phyloP scores from a whole-genome alignment of 2,113 vertebrate species.

The Phylloscopus whistleri region DNA sequence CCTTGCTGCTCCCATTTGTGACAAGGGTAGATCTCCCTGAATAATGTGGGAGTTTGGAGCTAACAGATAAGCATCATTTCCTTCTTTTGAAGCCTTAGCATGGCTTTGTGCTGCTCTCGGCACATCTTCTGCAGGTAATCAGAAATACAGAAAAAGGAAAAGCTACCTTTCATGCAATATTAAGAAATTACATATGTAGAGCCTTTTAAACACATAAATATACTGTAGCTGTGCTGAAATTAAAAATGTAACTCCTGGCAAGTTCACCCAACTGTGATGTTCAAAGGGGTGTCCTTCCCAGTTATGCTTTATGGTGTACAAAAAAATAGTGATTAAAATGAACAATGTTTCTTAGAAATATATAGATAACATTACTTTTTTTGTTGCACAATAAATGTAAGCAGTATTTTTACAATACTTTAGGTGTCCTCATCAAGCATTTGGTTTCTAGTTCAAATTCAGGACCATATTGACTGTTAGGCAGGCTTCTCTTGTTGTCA shows the following conservation, averaged over 20 bases:
- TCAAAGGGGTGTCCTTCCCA: not conserved
- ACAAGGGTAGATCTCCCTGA: not conserved
- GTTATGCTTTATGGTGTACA: not conserved
- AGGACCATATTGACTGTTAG: not conserved
- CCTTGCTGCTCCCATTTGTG: not conserved
- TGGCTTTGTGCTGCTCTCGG: not conserved
- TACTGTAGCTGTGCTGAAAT: constrained; percentile 7
- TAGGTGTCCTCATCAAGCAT: not conserved
- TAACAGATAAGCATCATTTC: not conserved
- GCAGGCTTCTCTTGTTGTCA: not conserved
- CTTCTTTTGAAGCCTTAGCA: not conserved
- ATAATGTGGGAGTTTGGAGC: not conserved
- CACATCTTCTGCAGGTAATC: not conserved
- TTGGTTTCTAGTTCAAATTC: constrained; percentile 34
- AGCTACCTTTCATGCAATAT: not conserved
- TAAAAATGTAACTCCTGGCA: not conserved
- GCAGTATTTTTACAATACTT: not conserved
- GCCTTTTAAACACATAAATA: not conserved
- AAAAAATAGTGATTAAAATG: not conserved
- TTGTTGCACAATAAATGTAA: not conserved
- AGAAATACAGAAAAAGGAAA: not conserved
- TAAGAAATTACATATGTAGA: not conserved
- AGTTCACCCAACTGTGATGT: not conserved
- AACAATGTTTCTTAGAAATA: not conserved
- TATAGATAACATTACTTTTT: not conserved